These are phyloP conservation scores for Adelosebastes latens DNA, from an alignment of 2,797 vertebrate species.

Conservation along the genomic window DNA sequence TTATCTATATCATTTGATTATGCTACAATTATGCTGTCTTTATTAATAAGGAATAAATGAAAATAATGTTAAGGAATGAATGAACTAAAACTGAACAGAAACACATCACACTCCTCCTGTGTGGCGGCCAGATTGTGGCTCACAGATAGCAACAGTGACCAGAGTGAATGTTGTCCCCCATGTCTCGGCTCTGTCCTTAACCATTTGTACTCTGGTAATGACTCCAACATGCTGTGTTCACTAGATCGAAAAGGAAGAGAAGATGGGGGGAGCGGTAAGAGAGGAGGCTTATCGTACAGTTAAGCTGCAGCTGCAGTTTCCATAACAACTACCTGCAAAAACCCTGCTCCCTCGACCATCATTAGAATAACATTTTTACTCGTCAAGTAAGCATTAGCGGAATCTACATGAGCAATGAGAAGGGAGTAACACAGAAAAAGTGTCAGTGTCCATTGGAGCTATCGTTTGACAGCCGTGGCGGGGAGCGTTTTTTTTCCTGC, in stretches of 20 bases:
- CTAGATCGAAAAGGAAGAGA: slow-evolving; percentile 66
- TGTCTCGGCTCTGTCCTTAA: slow-evolving; percentile 67
- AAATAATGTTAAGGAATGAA: neutral
- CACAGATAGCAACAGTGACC: slow-evolving; percentile 13
- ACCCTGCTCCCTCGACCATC: slow-evolving; percentile 74
- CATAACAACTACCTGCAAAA: slow-evolving; percentile 84
- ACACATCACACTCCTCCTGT: neutral
- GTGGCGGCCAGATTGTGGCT: slow-evolving; percentile 21
- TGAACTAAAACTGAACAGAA: neutral
- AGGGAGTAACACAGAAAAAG: slow-evolving; percentile 48
- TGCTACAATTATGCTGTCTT: neutral
- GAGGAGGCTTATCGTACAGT: slow-evolving; percentile 70
- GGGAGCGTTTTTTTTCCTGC: neutral
- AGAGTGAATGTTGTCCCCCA: slow-evolving; percentile 48
- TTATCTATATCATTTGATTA: neutral
- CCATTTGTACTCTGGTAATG: slow-evolving; percentile 74
- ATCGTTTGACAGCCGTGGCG: slow-evolving; percentile 39
- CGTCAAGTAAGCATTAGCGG: slow-evolving; percentile 76
- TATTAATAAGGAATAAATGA: neutral
- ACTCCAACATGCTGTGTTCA: slow-evolving; percentile 71
- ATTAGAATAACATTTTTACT: slow-evolving; percentile 81
- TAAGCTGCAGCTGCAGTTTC: slow-evolving; percentile 82
- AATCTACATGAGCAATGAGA: slow-evolving; percentile 77
- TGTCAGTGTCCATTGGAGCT: slow-evolving; percentile 37
- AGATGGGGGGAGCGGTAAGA: slow-evolving; percentile 36